phyloP scores from a whole-genome alignment of 2,888 invertebrate species.

The Trichogramma evanescens region DNA sequence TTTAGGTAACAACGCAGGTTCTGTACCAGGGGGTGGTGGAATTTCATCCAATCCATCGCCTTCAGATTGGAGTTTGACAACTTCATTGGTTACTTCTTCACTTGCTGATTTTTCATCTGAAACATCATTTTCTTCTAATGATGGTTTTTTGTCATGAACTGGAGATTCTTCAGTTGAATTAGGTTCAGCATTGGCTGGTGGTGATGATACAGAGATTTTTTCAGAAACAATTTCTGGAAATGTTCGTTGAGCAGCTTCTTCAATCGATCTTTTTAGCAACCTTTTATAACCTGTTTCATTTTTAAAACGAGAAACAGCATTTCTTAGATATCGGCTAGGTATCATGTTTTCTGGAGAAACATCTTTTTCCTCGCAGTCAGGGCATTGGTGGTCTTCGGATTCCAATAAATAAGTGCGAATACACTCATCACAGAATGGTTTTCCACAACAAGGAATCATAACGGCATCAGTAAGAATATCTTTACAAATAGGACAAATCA shows the following conservation, averaged over 20 bases:
- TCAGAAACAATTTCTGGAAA: slow-evolving; percentile 3
- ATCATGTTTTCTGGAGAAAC: slow-evolving; percentile 88
- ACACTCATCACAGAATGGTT: slow-evolving; percentile 98
- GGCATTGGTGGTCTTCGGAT: slow-evolving; percentile 92
- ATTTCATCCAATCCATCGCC: slow-evolving; percentile 41
- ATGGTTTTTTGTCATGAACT: slow-evolving; percentile 15
- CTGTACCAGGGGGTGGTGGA: slow-evolving; percentile 43
- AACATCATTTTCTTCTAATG: neutral
- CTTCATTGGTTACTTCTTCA: too few relatives aligned
- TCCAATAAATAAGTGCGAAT: slow-evolving; percentile 82
- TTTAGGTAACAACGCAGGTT: slow-evolving; percentile 41
- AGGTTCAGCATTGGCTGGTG: neutral
- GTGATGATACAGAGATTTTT: slow-evolving; percentile 10
- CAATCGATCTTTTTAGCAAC: too few relatives aligned
- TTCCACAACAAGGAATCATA: slow-evolving; percentile 96
- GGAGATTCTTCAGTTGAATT: neutral
- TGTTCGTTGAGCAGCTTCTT: too few relatives aligned
- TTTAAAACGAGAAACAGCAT: slow-evolving; percentile 81
- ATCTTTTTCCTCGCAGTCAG: slow-evolving; percentile 87
- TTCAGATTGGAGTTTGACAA: too few relatives aligned
- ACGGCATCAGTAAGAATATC: slow-evolving; percentile 92
- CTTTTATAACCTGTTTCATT: slow-evolving; percentile 80
- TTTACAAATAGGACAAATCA: slow-evolving; percentile 86
- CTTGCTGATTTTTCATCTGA: neutral
- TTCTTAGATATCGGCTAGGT: slow-evolving; percentile 84